These are phyloP conservation scores for Nomada fucata DNA, from an alignment of 2,888 invertebrate species.

Conservation along the genomic window DNA sequence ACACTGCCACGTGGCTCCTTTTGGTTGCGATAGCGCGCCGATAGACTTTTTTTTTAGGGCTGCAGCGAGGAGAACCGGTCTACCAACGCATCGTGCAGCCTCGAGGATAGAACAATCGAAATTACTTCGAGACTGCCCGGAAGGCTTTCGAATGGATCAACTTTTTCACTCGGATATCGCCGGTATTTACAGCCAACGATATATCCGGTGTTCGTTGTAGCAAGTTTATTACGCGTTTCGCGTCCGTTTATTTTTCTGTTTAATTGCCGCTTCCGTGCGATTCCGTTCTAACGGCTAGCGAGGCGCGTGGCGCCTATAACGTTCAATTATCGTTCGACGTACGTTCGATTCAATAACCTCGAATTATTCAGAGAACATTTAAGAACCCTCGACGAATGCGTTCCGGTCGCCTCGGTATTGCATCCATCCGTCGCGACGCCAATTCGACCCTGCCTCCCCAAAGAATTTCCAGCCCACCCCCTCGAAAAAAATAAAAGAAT, in stretches of 20 bases:
- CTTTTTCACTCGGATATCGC: not conserved
- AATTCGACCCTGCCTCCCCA: not conserved
- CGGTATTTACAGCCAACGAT: too few species aligned
- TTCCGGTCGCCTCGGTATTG: too few species aligned
- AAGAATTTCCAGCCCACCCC: not conserved
- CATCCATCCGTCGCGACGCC: too few species aligned
- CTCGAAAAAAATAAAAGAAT: not conserved
- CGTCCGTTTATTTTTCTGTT: too few species aligned
- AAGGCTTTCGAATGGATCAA: constrained; percentile 1
- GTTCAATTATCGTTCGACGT: too few species aligned
- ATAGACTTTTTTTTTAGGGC: constrained; percentile 29
- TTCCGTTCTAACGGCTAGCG: too few species aligned
- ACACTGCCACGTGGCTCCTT: constrained; percentile 19
- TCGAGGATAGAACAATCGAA: constrained; percentile 48
- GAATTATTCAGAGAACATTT: too few species aligned
- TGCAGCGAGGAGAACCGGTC: constrained; percentile 42
- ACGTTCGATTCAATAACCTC: too few species aligned
- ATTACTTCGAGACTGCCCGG: constrained; percentile 8
- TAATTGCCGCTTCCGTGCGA: too few species aligned
- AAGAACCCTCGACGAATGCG: too few species aligned
- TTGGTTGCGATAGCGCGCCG: constrained; percentile 47
- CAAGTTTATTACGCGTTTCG: not conserved
- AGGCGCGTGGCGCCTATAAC: too few species aligned
- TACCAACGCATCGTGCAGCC: constrained; percentile 16
- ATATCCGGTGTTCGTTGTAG: not conserved